Evolutionary conservation across 1,140 invertebrate genomes (phyloP).

Genomic region (Ips typographus): DNA sequence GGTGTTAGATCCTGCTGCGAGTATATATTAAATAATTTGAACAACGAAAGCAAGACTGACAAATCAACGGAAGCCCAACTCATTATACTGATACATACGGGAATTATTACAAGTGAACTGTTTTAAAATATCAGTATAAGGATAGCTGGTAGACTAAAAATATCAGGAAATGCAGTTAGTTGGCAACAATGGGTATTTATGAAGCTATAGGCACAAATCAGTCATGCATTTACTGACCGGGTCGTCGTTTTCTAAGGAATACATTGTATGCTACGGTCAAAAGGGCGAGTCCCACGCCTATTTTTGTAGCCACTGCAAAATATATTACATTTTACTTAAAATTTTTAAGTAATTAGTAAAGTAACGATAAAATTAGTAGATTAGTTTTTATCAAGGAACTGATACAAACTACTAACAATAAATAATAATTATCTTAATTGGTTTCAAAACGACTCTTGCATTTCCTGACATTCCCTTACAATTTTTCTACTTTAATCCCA

Average conservation of each 20-base stretch:
- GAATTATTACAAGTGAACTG: too few relatives aligned
- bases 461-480: too few relatives aligned
- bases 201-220: slow-evolving; percentile 31
- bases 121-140: not conserved
- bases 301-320: slow-evolving; percentile 74
- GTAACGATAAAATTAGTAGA: too few relatives aligned
- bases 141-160: not conserved
- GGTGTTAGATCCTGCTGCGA: too few relatives aligned
- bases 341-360: not conserved
- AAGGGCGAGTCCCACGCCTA: slow-evolving; percentile 73
- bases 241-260: slow-evolving; percentile 56
- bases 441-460: too few relatives aligned
- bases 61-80: not conserved
- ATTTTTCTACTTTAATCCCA: too few relatives aligned
- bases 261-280: slow-evolving; percentile 76
- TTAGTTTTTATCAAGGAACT: too few relatives aligned
- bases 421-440: too few relatives aligned
- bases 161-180: slow-evolving; percentile 50
- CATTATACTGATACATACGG: not conserved
- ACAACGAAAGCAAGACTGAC: not conserved
- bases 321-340: slow-evolving; percentile 24
- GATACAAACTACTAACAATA: too few relatives aligned
- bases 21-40: too few relatives aligned
- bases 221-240: slow-evolving; percentile 46
- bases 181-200: slow-evolving; percentile 27